phyloP scores from a whole-genome alignment of 2,113 vertebrate species.

The Phodopus roborovskii region DNA sequence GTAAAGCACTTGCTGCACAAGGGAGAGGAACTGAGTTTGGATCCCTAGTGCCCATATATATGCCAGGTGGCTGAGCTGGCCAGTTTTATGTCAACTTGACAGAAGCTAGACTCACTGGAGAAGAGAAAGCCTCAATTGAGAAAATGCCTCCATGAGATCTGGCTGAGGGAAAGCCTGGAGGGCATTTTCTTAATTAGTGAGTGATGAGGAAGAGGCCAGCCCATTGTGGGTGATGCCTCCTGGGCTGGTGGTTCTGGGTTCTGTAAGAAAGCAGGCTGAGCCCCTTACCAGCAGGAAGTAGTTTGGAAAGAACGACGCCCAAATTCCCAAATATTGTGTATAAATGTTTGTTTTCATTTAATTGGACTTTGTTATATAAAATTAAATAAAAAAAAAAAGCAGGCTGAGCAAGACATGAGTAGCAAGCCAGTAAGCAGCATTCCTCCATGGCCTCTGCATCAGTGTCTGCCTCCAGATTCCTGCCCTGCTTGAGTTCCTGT shows the following conservation, averaged over 20 bases:
- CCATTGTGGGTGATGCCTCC: background rate
- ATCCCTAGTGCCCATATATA: too few species aligned
- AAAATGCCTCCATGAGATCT: background rate
- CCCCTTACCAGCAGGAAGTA: too few species aligned
- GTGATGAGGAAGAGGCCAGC: background rate
- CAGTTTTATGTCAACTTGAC: background rate
- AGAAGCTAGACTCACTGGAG: background rate
- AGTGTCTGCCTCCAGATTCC: background rate
- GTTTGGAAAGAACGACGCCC: too few species aligned
- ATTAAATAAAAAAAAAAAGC: too few species aligned
- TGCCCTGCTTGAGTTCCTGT: background rate
- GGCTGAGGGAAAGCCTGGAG: too few species aligned
- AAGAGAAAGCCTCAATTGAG: background rate
- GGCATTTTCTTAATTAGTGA: background rate
- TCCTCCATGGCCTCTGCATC: background rate
- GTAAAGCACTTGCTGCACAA: background rate
- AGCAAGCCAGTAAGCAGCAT: background rate
- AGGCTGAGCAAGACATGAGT: background rate
- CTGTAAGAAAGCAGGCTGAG: background rate
- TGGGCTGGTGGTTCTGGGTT: background rate
- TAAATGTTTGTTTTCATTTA: too few species aligned
- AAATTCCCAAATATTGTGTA: too few species aligned
- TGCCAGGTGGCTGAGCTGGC: background rate
- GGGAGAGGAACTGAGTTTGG: background rate
- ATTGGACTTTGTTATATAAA: too few species aligned